A percentile compares a stretch with the other conserved stretches of the same genome.
These are phyloP conservation scores for Chaetodon trifascialis DNA, from an alignment of 2,113 vertebrate genomes.

Conservation along the genomic window DNA sequence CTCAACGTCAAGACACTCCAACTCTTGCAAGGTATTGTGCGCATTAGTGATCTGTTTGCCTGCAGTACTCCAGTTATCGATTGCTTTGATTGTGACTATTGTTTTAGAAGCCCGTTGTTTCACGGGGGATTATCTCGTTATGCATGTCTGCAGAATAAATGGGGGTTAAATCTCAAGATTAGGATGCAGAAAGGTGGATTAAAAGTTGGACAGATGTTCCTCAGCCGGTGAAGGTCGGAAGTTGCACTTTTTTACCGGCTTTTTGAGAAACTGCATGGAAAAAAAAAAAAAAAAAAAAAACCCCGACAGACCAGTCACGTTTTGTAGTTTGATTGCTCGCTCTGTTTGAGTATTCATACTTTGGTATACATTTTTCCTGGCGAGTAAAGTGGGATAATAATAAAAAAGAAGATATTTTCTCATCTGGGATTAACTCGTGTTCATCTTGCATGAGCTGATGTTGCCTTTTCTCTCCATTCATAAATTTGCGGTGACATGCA, in stretches of 20 bases:
- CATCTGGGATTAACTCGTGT: constrained; percentile 22
- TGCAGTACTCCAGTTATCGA: constrained; percentile 37
- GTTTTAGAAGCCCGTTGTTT: constrained; percentile 55
- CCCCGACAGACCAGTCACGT: neutral
- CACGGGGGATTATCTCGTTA: constrained; percentile 40
- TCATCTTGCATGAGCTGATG: constrained; percentile 41
- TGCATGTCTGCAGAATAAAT: constrained; percentile 33
- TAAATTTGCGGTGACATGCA: constrained; percentile 68
- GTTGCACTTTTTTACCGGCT: constrained; percentile 46
- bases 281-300: neutral
- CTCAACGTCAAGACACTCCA: constrained; percentile 76
- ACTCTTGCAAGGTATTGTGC: constrained; percentile 80
- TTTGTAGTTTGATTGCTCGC: constrained; percentile 18
- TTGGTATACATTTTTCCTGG: constrained; percentile 13
- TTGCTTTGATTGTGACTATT: constrained; percentile 64
- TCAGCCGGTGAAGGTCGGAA: neutral
- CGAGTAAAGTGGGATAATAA: neutral
- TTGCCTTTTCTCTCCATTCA: constrained; percentile 71
- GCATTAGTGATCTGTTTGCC: constrained; percentile 41
- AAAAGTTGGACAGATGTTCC: constrained; percentile 4
- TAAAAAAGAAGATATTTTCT: neutral
- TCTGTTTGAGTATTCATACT: neutral
- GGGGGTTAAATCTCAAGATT: neutral
- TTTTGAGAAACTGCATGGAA: constrained; percentile 24
- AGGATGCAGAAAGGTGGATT: neutral